Evolutionary conservation across 2,113 vertebrate species (phyloP), one percentile per base, ranked within the genome.

Genomic region (Pteropus alecto): DNA sequence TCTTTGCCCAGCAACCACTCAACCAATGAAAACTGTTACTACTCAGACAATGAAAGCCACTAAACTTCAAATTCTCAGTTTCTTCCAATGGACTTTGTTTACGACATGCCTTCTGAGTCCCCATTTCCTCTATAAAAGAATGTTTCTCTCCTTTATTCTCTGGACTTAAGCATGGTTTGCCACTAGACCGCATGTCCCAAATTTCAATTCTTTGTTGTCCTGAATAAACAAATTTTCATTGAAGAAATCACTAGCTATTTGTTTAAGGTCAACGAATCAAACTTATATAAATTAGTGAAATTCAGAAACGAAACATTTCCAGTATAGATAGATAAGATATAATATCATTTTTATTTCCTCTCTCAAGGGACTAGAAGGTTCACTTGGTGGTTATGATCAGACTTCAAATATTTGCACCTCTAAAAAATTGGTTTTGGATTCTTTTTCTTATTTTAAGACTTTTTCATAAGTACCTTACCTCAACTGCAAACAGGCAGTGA

Each of bases 401-500:
- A 89, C 33, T 78, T 89, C 35, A 87, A 51, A 46, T 76, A 15
- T 26, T 21, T 70, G 30, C 18, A 35, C 21, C 38, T 83, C 48
- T n/a, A 76, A 71, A 41, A 91, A 19, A 73, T 3, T 41, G 5
- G 5, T 77, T 95, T 85, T 33, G 13, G 6, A 51, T 58, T 82
- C 41, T 95, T 96, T 95, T 56, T 46, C 67, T 81, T 78, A 73
- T 68, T 90, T 95, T 92, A 91, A 56, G 35, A 54, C 67, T 88
- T 84, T 93, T 93, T 86, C 65, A 54, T 24, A 78, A 85, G 15
- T 54, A 46, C 19, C 30, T 83, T 70, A 89, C 74, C 85, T 95
- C 46, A 91, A 5, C 1, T 86, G 26, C n/a, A 95, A 92, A 89
- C 2, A 91, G 51, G 79, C 14, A 79, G 5, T 60, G 21, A 93